These are phyloP conservation scores for Tillus elongatus DNA, from an alignment of 2,888 invertebrate genomes.

Conservation along the genomic window DNA sequence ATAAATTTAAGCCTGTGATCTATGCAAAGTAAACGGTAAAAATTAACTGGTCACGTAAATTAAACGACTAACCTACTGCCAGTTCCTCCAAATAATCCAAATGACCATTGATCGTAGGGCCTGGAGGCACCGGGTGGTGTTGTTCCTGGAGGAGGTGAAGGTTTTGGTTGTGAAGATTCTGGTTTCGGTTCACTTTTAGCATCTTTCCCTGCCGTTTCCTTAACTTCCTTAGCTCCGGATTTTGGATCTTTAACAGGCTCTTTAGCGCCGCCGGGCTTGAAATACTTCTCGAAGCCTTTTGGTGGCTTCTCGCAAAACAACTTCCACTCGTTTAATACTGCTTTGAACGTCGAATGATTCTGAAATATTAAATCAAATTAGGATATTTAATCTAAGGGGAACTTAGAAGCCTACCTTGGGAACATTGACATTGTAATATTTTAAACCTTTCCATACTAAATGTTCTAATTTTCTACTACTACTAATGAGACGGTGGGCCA, in stretches of 20 bases:
- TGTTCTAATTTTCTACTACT: constrained; percentile 51
- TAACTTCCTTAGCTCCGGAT: constrained; percentile 31
- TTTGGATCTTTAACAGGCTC: constrained; percentile 34
- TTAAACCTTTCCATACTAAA: constrained; percentile 35
- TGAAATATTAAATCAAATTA: constrained; percentile 28
- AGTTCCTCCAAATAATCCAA: constrained; percentile 45
- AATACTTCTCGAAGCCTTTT: constrained; percentile 91
- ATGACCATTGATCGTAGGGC: constrained; percentile 45
- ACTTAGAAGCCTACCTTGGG: constrained; percentile 28
- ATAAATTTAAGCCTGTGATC: too few species aligned
- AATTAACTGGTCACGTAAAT: too few species aligned
- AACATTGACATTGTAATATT: constrained; percentile 31
- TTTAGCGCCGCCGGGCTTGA: constrained; percentile 51
- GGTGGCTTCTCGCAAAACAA: constrained; percentile 71
- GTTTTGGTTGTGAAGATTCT: constrained; percentile 39
- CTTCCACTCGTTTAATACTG: constrained; percentile 53
- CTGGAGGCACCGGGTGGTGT: constrained; percentile 30
- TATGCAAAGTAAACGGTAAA: too few species aligned
- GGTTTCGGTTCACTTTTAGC: constrained; percentile 35
- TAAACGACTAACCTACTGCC: constrained; percentile 34
- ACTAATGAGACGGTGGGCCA: constrained; percentile 56
- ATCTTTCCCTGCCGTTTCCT: constrained; percentile 32
- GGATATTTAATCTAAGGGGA: constrained; percentile 12
- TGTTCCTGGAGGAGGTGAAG: constrained; percentile 32
- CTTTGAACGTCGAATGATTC: constrained; percentile 49